phyloP scores from a whole-genome alignment of 2,888 invertebrate species.

The Trachelus stipa region DNA sequence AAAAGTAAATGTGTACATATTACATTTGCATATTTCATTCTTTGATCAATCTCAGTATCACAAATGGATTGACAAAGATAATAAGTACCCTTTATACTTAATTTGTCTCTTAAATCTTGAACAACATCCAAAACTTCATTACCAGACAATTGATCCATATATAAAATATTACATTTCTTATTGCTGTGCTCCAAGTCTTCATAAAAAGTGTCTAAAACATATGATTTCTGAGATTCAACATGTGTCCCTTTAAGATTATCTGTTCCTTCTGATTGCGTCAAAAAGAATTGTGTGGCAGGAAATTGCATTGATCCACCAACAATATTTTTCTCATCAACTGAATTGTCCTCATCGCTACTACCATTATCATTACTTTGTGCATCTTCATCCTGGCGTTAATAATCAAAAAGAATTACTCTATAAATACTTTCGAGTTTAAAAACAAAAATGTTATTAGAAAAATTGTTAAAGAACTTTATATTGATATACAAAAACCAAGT shows the following conservation, averaged over 20 bases:
- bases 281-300: neutral
- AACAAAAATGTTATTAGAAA: neutral
- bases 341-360: neutral
- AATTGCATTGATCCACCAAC: neutral
- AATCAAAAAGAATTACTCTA: neutral
- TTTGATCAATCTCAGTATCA: slow-evolving; percentile 41
- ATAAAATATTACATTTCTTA: neutral
- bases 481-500: neutral
- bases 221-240: neutral
- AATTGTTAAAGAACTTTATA: neutral
- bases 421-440: neutral
- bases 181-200: neutral
- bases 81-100: slow-evolving; percentile 43
- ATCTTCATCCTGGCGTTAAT: neutral
- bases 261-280: neutral
- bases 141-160: slow-evolving; percentile 29
- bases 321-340: neutral
- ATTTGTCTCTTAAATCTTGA: slow-evolving; percentile 36
- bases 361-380: neutral
- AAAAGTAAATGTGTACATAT: slow-evolving; percentile 48
- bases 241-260: neutral
- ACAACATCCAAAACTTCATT: slow-evolving; percentile 38
- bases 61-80: slow-evolving; percentile 49
- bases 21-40: slow-evolving; percentile 40
- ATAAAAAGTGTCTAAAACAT: neutral